Evolutionary conservation across 2,888 invertebrate species (phyloP), one percentile per base, ranked within the genome.

Genomic region (Mystacides longicornis): DNA sequence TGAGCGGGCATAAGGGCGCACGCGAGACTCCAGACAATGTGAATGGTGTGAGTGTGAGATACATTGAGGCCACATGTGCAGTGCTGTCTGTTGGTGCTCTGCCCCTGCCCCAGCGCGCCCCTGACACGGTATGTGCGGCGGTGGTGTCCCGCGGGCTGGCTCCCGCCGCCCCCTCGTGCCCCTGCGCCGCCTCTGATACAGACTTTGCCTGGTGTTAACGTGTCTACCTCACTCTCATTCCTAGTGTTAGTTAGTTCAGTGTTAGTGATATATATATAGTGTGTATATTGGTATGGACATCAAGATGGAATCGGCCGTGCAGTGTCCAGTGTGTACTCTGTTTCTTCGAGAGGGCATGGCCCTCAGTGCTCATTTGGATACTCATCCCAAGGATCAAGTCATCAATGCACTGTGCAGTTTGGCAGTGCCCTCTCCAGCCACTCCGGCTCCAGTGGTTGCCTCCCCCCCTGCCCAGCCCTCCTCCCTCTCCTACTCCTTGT

Each of bases 361-460:
- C 57, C 74, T 91, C 64, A 87, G 88, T 68, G 82, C 82, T 62
- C 91, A 91, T 69, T 77, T 92, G 69, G 85, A 88, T 67, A 90
- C 89, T 22, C 91, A 91, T 75, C 90, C 91, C 43, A 91, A 91
- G 71, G 90, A 90, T 65, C 89, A 89, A 72, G 89, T 92, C 51
- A 91, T 91, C 64, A 88, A 85, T 69, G 91, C 91, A 21, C 74
- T 92, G 60, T 82, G 76, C 65, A 70, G 62, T 63, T 65, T 76
- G 58, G 76, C 80, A 60, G 71, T 73, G 60, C 59, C 49, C 55
- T 62, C 47, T 63, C 60, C 46, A 37, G 60, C 57, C 14, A 16
- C 45, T 54, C 63, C 47, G 62, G 60, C 43, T 47, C 62, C 55
- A 46, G 57, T 27, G 60, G 65, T 31, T 37, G 52, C 49, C 49